These are phyloP conservation scores for Coryphaenoides rupestris DNA, from an alignment of 2,113 vertebrate genomes.

Conservation along the genomic window DNA sequence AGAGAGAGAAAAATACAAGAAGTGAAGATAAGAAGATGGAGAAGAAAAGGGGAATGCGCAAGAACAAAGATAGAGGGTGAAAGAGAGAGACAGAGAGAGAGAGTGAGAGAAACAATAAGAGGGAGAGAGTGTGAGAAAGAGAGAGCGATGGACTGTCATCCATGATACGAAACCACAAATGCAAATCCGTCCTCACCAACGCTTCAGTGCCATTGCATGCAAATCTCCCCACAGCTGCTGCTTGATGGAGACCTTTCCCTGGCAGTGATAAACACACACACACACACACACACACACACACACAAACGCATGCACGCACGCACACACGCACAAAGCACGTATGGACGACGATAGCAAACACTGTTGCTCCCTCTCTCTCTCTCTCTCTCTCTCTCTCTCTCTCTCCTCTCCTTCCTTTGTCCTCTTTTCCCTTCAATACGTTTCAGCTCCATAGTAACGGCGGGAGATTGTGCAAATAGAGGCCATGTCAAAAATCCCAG, in stretches of 20 bases:
- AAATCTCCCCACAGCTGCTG: constrained; percentile 67
- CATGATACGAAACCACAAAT: constrained; percentile 61
- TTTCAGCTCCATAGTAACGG: too few species aligned
- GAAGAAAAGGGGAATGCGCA: constrained; percentile 17
- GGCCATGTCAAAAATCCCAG: too few species aligned
- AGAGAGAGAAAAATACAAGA: background rate
- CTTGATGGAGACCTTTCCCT: constrained; percentile 60
- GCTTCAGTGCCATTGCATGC: constrained; percentile 54
- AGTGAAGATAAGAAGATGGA: constrained; percentile 14
- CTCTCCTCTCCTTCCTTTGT: too few species aligned
- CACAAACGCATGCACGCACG: background rate
- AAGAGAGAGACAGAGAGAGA: background rate
- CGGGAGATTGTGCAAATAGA: too few species aligned
- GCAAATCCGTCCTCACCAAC: constrained; percentile 55
- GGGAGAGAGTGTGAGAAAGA: constrained; percentile 9
- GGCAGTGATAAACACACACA: constrained; percentile 57
- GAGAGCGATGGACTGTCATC: constrained; percentile 33
- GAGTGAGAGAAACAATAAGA: background rate
- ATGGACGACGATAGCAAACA: background rate
- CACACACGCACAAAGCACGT: background rate
- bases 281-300: constrained; percentile 42
- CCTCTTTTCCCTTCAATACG: too few species aligned
- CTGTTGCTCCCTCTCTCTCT: background rate
- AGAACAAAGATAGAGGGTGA: background rate
- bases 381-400: background rate